Percentiles rank a stretch among this genome's conserved stretches.
Conservation (phyloP, 1,140 invertebrate genomes). For the Listronotus oregonensis region DNA sequence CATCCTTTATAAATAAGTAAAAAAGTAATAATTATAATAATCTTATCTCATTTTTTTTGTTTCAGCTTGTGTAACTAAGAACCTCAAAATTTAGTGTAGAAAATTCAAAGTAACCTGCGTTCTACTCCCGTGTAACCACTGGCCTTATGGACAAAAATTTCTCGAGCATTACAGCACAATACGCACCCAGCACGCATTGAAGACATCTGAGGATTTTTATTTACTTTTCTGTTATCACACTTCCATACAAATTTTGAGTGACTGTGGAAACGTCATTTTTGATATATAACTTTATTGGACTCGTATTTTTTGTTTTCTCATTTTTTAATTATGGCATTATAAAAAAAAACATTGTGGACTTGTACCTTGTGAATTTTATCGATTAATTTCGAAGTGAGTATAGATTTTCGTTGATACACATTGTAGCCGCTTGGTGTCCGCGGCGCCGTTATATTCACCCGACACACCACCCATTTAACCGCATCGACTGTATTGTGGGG, state of each 20-base stretch:
- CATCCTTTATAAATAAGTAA: too few relatives aligned
- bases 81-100: conserved; percentile 69
- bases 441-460: conserved; percentile 41
- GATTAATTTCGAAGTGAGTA: conserved; percentile 39
- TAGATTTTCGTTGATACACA: conserved; percentile 7
- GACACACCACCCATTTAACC: conserved; percentile 6
- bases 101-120: conserved; percentile 60
- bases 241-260: conserved; percentile 53
- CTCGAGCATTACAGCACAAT: conserved; percentile 63
- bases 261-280: conserved; percentile 49
- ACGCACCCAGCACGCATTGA: conserved; percentile 86
- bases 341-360: conserved; percentile 42
- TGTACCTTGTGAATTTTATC: conserved; percentile 44
- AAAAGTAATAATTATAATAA: too few relatives aligned
- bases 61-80: conserved; percentile 83
- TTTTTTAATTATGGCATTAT: conserved; percentile 1
- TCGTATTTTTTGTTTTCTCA: conserved; percentile 39
- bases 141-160: conserved; percentile 58
- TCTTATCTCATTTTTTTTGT: conserved; percentile 27
- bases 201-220: conserved; percentile 85
- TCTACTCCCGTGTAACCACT: conserved; percentile 54
- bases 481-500: conserved; percentile 46
- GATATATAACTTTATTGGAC: conserved; percentile 39
- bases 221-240: conserved; percentile 44
- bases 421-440: background rate